Evolutionary conservation across 92 coral and sea anemone genomes (phyloP).

Genomic region (Siderastrea siderea): DNA sequence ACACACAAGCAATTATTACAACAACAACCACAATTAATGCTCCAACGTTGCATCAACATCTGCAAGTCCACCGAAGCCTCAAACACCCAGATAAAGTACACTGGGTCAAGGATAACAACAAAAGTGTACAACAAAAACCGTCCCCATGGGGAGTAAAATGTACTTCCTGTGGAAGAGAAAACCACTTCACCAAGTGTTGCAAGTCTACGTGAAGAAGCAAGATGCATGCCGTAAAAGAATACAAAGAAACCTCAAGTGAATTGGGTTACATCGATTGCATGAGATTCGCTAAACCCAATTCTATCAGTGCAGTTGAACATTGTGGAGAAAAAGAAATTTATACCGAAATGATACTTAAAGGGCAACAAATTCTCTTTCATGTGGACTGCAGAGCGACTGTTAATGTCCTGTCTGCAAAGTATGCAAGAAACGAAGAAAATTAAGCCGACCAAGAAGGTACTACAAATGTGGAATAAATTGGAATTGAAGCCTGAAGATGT

Average conservation of each 20-base stretch:
- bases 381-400: not conserved
- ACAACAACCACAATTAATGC: conserved; percentile 16
- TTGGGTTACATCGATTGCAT: not conserved
- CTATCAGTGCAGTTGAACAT: too few relatives aligned
- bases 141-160: not conserved
- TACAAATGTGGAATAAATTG: not conserved
- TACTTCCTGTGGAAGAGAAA: not conserved
- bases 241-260: not conserved
- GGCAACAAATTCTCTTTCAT: not conserved
- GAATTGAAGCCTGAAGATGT: not conserved
- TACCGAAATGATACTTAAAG: not conserved
- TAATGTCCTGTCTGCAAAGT: not conserved
- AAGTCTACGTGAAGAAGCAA: not conserved
- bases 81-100: conserved; percentile 6
- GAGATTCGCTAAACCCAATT: not conserved
- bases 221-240: not conserved
- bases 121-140: not conserved
- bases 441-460: not conserved
- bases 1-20: conserved; percentile 19
- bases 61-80: conserved; percentile 37
- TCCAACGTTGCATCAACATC: conserved; percentile 33
- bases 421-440: not conserved
- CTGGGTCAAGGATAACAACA: not conserved
- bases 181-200: not conserved
- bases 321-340: not conserved